These are phyloP conservation scores for Eutrigla gurnardus DNA, from an alignment of 2,797 vertebrate species.

Conservation along the genomic window DNA sequence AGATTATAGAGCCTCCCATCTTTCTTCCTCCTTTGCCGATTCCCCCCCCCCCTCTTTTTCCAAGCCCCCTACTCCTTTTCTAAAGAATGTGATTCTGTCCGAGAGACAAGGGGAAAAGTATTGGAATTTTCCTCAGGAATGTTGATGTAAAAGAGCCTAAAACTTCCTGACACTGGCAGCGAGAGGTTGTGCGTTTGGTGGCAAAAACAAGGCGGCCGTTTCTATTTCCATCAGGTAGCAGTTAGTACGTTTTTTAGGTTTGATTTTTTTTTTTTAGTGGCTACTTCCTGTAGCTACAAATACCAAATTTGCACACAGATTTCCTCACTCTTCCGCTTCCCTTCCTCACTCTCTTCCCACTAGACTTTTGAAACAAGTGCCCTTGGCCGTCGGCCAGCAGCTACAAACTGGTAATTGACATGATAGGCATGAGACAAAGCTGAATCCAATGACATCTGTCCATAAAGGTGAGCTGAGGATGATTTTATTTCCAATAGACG, in stretches of 20 bases:
- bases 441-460: slow-evolving; percentile 64
- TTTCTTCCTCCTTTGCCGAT: slow-evolving; percentile 74
- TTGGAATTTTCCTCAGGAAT: slow-evolving; percentile 72
- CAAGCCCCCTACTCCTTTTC: slow-evolving; percentile 77
- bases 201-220: slow-evolving; percentile 9
- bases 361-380: slow-evolving; percentile 35
- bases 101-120: slow-evolving; percentile 74
- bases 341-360: slow-evolving; percentile 5
- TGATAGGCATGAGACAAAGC: slow-evolving; percentile 63
- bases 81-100: slow-evolving; percentile 80
- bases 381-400: slow-evolving; percentile 50
- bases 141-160: slow-evolving; percentile 60
- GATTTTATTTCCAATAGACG: slow-evolving; percentile 71
- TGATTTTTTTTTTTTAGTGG: not conserved
- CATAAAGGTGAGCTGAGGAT: slow-evolving; percentile 67
- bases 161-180: slow-evolving; percentile 68
- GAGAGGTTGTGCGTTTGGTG: slow-evolving; percentile 27
- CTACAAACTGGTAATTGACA: slow-evolving; percentile 56
- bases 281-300: not conserved
- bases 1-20: slow-evolving; percentile 85
- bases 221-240: slow-evolving; percentile 15
- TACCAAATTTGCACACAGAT: not conserved
- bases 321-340: not conserved
- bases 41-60: slow-evolving; percentile 75
- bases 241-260: no score